phyloP scores from a whole-genome alignment of 2,888 invertebrate species.

The Polyploca ridens region DNA sequence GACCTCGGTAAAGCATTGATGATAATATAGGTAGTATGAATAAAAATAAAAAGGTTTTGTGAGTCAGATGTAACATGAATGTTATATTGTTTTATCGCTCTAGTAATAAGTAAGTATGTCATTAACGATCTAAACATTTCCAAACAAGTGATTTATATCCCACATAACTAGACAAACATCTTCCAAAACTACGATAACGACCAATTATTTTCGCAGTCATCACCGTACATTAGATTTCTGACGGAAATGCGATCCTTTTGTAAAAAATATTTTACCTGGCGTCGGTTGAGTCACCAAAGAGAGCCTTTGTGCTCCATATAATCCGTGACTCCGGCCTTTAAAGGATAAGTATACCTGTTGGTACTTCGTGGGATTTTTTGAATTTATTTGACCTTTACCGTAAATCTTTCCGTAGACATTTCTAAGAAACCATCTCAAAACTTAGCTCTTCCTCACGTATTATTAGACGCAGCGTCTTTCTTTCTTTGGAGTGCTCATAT shows the following conservation, averaged over 20 bases:
- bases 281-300: slow-evolving; percentile 52
- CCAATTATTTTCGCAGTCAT: slow-evolving; percentile 19
- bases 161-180: slow-evolving; percentile 24
- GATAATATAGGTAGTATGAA: background rate
- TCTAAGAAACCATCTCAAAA: slow-evolving; percentile 17
- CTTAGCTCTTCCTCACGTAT: background rate
- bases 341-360: slow-evolving; percentile 20
- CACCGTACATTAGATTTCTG: slow-evolving; percentile 19
- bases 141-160: slow-evolving; percentile 27
- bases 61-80: slow-evolving; percentile 25
- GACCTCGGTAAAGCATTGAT: slow-evolving; percentile 13
- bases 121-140: slow-evolving; percentile 27
- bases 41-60: slow-evolving; percentile 21
- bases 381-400: slow-evolving; percentile 32
- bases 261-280: slow-evolving; percentile 55
- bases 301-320: slow-evolving; percentile 48
- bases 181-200: slow-evolving; percentile 26
- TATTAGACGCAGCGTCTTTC: background rate
- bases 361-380: slow-evolving; percentile 36
- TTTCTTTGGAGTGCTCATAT: background rate
- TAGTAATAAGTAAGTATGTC: slow-evolving; percentile 21
- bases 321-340: slow-evolving; percentile 50
- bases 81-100: slow-evolving; percentile 26
- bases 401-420: slow-evolving; percentile 38
- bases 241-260: slow-evolving; percentile 29